Base-by-base conservation (phyloP, 2,113 vertebrate species). In the Eretmochelys imbricata region DNA sequence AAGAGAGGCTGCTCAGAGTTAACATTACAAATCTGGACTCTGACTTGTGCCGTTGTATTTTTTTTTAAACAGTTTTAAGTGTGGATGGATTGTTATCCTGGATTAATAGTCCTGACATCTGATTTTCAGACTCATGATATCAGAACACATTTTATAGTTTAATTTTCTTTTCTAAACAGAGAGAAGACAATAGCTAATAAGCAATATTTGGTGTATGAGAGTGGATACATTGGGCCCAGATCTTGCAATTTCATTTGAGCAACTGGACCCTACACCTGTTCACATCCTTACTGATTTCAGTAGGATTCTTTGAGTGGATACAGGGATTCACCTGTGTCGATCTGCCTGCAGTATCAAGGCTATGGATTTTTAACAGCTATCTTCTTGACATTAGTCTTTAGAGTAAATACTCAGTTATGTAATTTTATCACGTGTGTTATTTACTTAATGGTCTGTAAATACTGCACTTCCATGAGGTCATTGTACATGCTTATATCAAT, bases 21-120 rank as follows among this genome's bases (percentile, higher is more conserved):
- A 3, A 3, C 5, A 5, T 35, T 16, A 50, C 42, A 2, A 9
- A 49, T 17, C 29, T 48, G 46, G 19, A 4, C 3, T 2, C 1
- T 13, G 0, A 59, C 54, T 53, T 27, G 10, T 4, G 85, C 82
- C 4, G 48, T 6, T 19, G 51, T 78, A 17, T 62, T n/a, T 51
- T n/a, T 29, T 31, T 1, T 2, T 6, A 69, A 2, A 80, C 50
- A 38, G 2, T 0, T 5, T 5, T 9, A 0, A 79, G 24, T 48
- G 81, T 1, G 31, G 48, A n/a, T 0, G 17, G 10, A 0, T 49
- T 1, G 91, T 80, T 53, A 31, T 78, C 22, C 2, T 48, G 85
- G 42, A 75, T 25, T 62, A 10, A 24, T 0, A 48, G 19, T 86
- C 20, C 81, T 65, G 80, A 11, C 42, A 3, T 22, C 85, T 54